phyloP scores from a whole-genome alignment of 2,888 invertebrate genomes.

The Trissolcus brochymenae region DNA sequence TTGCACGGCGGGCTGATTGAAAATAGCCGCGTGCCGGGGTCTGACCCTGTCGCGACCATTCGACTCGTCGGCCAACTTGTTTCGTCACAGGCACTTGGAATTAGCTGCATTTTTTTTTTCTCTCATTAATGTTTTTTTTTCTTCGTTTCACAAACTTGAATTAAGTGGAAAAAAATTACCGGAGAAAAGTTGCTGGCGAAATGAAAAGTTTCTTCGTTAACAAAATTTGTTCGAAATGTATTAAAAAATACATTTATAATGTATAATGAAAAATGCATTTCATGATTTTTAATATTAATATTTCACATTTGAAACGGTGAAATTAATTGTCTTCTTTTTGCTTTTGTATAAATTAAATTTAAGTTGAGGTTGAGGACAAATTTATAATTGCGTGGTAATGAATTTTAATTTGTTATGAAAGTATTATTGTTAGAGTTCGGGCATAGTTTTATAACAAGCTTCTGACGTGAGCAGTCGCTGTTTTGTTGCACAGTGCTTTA shows the following conservation, averaged over 20 bases:
- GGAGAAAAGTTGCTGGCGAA: too few relatives aligned
- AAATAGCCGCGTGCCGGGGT: slow-evolving; percentile 54
- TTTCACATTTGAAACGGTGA: too few relatives aligned
- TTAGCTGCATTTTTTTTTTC: slow-evolving; percentile 26
- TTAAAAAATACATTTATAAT: too few relatives aligned
- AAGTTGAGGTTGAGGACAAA: not conserved
- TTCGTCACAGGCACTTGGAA: slow-evolving; percentile 36
- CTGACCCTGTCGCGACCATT: slow-evolving; percentile 53
- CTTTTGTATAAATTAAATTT: too few relatives aligned
- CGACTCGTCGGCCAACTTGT: slow-evolving; percentile 44
- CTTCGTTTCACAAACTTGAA: not conserved
- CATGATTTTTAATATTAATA: too few relatives aligned
- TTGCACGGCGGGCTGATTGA: slow-evolving; percentile 39
- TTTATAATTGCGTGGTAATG: not conserved
- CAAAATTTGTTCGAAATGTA: too few relatives aligned
- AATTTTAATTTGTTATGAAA: slow-evolving; percentile 16
- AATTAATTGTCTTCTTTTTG: too few relatives aligned
- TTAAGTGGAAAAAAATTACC: not conserved
- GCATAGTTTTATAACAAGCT: slow-evolving; percentile 1
- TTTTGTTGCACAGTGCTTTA: slow-evolving; percentile 8
- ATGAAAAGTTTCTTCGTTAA: too few relatives aligned
- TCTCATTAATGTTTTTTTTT: slow-evolving; percentile 17
- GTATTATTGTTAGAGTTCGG: slow-evolving; percentile 5
- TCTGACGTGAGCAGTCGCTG: slow-evolving; percentile 5
- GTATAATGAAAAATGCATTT: too few relatives aligned